Evolutionary conservation across 2,113 vertebrate genomes (phyloP).

Genomic region (Macquaria australasica): DNA sequence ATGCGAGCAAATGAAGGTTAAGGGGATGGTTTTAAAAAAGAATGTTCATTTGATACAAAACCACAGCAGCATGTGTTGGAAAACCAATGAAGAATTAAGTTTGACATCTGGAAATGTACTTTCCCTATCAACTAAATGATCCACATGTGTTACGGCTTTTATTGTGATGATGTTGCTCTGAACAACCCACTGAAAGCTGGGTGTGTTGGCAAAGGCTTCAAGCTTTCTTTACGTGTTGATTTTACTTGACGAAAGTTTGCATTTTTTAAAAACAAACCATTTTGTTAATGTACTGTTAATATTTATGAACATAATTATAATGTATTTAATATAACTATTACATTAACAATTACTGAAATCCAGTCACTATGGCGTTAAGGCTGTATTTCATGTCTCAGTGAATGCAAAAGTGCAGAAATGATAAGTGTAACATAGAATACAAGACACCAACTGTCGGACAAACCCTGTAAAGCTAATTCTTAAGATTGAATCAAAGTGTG

Average conservation of each 20-base stretch:
- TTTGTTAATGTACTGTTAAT: slow-evolving; percentile 23
- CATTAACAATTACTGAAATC: neutral
- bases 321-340: slow-evolving; percentile 12
- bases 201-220: neutral
- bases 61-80: neutral
- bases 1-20: neutral
- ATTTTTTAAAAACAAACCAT: slow-evolving; percentile 2
- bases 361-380: neutral
- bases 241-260: neutral
- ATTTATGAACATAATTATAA: slow-evolving; percentile 2
- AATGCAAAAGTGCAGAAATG: neutral
- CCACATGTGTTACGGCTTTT: neutral
- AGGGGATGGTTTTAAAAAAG: neutral
- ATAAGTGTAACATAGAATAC: neutral
- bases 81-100: neutral
- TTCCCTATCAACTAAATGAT: neutral
- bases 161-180: slow-evolving; percentile 3
- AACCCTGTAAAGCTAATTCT: neutral
- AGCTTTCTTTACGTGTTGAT: neutral
- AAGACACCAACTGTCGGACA: neutral
- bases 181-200: neutral
- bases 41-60: slow-evolving; percentile 17
- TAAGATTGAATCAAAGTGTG: neutral
- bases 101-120: slow-evolving; percentile 5
- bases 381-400: neutral